Percentiles rank a stretch among this genome's conserved stretches.
Evolutionary conservation across 2,797 vertebrate genomes (phyloP).

Genomic region (Lagocephalus sceleratus): DNA sequence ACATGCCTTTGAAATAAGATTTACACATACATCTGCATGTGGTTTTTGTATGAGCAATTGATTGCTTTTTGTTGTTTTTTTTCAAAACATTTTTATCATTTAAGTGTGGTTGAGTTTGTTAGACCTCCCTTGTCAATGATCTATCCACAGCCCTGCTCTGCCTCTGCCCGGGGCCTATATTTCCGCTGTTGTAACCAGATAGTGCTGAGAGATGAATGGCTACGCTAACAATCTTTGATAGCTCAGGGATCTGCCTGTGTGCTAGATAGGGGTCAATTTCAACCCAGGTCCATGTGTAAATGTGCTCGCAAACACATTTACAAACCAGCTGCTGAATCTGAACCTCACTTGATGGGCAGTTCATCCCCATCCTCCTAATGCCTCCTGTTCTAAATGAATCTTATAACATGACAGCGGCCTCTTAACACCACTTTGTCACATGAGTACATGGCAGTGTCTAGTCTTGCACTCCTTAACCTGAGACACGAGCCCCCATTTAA

Average conservation of each 20-base stretch:
- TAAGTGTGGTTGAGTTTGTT: conserved; percentile 27
- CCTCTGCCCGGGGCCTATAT: conserved; percentile 19
- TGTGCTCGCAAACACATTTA: conserved; percentile 13
- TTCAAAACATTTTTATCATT: conserved; percentile 8
- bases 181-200: conserved; percentile 51
- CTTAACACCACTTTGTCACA: conserved; percentile 62
- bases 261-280: conserved; percentile 29
- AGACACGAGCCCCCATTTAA: conserved; percentile 40
- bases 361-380: conserved; percentile 1
- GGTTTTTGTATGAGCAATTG: background rate
- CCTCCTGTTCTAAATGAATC: conserved; percentile 45
- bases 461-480: conserved; percentile 28
- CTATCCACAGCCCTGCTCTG: conserved; percentile 2
- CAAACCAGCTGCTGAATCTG: conserved; percentile 15
- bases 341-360: conserved; percentile 12
- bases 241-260: conserved; percentile 49
- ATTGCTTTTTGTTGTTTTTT: background rate
- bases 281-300: conserved; percentile 9
- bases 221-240: conserved; percentile 56
- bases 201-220: conserved; percentile 48
- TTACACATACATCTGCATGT: background rate
- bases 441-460: conserved; percentile 45
- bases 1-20: background rate
- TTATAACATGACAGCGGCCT: conserved; percentile 55
- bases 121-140: conserved; percentile 36